Evolutionary conservation across 2,113 vertebrate species (phyloP).

Genomic region (Tringa solitaria): DNA sequence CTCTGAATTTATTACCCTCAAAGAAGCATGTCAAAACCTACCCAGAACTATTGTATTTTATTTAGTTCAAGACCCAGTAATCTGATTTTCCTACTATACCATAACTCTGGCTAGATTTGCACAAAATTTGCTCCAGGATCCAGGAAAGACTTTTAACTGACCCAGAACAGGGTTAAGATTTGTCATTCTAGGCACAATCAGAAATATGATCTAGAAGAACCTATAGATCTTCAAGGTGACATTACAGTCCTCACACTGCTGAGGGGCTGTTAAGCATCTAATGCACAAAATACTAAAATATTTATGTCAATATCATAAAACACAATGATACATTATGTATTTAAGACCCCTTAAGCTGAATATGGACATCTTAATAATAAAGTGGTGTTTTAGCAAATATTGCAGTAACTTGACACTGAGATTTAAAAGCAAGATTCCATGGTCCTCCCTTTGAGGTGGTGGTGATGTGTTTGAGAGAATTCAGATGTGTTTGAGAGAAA

Average conservation of each 20-base stretch:
- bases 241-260: neutral
- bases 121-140: neutral
- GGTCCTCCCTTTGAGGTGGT: neutral
- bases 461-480: neutral
- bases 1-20: neutral
- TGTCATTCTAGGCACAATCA: neutral
- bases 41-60: neutral
- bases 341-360: neutral
- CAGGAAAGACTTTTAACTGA: neutral
- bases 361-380: neutral
- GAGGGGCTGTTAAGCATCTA: neutral
- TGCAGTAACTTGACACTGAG: neutral
- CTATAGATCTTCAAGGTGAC: neutral
- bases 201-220: neutral
- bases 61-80: neutral
- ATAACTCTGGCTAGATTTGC: neutral
- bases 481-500: neutral
- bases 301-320: neutral
- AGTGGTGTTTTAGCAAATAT: neutral
- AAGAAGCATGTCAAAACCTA: neutral
- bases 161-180: neutral
- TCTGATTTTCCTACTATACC: neutral
- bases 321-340: neutral
- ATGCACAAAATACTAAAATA: neutral
- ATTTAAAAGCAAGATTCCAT: neutral